Evolutionary conservation across 1,140 invertebrate genomes (phyloP).

Genomic region (Neodiprion pinetum): DNA sequence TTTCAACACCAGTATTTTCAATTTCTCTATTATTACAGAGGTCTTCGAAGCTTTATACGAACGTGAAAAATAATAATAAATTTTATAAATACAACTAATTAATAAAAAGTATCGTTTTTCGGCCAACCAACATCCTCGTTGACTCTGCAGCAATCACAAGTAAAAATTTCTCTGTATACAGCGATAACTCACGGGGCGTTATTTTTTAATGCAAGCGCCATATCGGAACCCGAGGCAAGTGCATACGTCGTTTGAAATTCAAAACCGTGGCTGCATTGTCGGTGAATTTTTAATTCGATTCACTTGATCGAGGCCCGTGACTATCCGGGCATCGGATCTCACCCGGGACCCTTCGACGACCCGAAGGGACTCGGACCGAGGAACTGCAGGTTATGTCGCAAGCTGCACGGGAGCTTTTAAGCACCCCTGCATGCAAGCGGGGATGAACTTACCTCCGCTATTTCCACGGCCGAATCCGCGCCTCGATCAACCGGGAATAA

Average conservation of each 20-base stretch:
- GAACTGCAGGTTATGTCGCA: neutral
- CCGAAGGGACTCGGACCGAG: neutral
- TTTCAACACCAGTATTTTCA: no score
- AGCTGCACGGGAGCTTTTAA: neutral
- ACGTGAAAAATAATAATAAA: no score
- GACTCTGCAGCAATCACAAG: no score
- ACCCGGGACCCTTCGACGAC: neutral
- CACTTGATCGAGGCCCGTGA: constrained; percentile 4
- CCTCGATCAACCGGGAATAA: neutral
- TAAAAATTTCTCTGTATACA: no score
- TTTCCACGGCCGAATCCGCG: neutral
- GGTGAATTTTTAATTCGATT: constrained; percentile 3
- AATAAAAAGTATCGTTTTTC: no score
- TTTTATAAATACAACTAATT: no score
- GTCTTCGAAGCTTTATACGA: no score
- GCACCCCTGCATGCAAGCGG: neutral
- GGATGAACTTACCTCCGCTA: neutral
- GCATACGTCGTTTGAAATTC: neutral
- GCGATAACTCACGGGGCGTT: no score
- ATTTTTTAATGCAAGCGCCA: no score
- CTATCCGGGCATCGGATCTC: neutral
- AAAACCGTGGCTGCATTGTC: neutral
- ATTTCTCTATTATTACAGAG: no score
- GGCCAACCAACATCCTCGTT: no score
- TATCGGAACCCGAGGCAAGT: no score